Conservation (phyloP, 2,888 invertebrate species). For the Thyatira batis region DNA sequence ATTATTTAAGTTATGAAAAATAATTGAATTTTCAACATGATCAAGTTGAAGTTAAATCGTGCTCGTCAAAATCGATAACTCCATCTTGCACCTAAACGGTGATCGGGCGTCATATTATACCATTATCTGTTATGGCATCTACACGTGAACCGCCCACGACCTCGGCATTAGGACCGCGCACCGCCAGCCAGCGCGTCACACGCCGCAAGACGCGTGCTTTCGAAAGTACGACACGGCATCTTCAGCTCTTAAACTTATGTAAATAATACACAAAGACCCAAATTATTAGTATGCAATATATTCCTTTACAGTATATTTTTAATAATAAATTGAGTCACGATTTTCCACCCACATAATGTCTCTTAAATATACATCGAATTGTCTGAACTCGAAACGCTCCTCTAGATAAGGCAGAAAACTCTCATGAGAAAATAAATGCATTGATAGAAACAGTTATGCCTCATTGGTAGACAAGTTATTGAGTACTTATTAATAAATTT, state of each 20-base stretch:
- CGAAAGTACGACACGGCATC: slow-evolving; percentile 3
- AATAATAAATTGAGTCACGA: background rate
- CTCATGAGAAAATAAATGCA: slow-evolving; percentile 1
- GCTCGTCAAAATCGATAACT: slow-evolving; percentile 43
- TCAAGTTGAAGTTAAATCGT: slow-evolving; percentile 16
- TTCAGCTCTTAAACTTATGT: background rate
- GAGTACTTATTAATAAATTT: slow-evolving; percentile 2
- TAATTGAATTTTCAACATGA: background rate
- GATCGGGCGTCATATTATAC: slow-evolving; percentile 55
- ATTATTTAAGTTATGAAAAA: background rate
- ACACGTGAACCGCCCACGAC: slow-evolving; percentile 49
- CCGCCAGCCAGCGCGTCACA: slow-evolving; percentile 25
- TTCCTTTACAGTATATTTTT: background rate
- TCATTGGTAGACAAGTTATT: slow-evolving; percentile 1
- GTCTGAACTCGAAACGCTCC: background rate
- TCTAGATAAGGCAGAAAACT: background rate
- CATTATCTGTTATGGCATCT: slow-evolving; percentile 58
- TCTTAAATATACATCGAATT: background rate
- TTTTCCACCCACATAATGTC: background rate
- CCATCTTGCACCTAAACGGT: slow-evolving; percentile 38
- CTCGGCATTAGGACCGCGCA: slow-evolving; percentile 23
- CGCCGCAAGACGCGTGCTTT: slow-evolving; percentile 24
- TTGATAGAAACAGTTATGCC: slow-evolving; percentile 1
- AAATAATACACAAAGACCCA: background rate
- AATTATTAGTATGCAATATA: background rate